Base-by-base conservation (phyloP, 1,140 invertebrate genomes). In the Rhopalosiphum padi region DNA sequence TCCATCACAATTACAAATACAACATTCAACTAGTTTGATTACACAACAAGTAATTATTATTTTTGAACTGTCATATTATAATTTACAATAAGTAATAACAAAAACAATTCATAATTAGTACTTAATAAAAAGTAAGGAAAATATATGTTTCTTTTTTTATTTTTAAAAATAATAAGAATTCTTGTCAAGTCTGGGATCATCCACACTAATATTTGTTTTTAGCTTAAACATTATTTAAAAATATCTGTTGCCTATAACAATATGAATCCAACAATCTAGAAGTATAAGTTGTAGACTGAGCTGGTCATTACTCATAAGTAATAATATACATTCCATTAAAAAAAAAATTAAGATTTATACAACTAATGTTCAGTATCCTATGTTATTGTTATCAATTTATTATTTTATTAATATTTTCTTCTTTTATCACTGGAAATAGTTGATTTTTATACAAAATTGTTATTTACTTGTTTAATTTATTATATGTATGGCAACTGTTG, bases 1-100 rank as follows among this genome's bases (percentile, higher is more conserved):
- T 94, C 96, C 96, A 22, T 96, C 96, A 82, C 96, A 96, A 94
- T 94, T 97, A 87, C 96, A 97, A 95, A 96, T 97, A 94, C 97
- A 97, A 95, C 97, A 97, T 83, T 96, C 96, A 9, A 55, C 91
- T 55, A 93, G 82, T 22, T 96, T 97, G 48, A 95, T 97, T 94
- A 96, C 96, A 22, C 96, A 97, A 95, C 97, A 97, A 94, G 97
- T 97, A 35, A 95, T 82, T 83, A 83, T 25, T 41, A 53, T 86
- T 77, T n/a, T 5, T n/a, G 2, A n/a, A 77, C n/a, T n/a, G 15
- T 77, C n/a, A 5, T 3, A 77, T n/a, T 18, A 68, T 68, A 68
- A 68, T n/a, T 68, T 68, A 30, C 30, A 18, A n/a, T n/a, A 15
- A n/a, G 60, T 68, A n/a, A 68, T n/a, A n/a, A 68, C 1, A 4